Evolutionary conservation across 2,113 vertebrate species (phyloP).

Genomic region (Leucosticte australis): DNA sequence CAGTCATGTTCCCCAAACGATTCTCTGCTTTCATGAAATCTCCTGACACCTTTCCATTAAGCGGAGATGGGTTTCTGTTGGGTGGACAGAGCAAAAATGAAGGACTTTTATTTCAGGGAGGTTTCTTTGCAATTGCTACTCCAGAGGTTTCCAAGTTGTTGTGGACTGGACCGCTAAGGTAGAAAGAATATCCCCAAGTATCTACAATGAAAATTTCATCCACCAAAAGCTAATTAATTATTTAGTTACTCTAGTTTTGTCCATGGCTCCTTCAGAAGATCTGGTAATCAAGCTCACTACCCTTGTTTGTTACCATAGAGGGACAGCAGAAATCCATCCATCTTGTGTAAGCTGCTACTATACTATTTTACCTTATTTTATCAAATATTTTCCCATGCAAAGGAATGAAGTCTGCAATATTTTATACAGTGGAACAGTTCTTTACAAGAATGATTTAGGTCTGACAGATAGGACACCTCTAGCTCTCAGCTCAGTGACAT

Average conservation of each 20-base stretch:
- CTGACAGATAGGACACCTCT: not conserved
- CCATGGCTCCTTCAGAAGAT: not conserved
- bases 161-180: not conserved
- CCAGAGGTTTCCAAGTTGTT: not conserved
- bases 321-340: not conserved
- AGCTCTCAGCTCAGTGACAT: not conserved
- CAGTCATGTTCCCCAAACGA: accelerated
- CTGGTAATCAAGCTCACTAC: not conserved
- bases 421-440: not conserved
- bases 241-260: not conserved
- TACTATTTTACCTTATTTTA: not conserved
- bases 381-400: not conserved
- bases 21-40: not conserved
- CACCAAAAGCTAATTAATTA: not conserved
- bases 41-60: not conserved
- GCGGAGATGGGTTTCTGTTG: not conserved
- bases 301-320: not conserved
- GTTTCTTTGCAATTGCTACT: not conserved
- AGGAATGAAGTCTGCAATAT: not conserved
- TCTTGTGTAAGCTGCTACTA: not conserved
- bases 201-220: not conserved
- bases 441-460: not conserved
- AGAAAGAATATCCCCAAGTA: not conserved
- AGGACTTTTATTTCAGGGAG: not conserved
- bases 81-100: not conserved